phyloP scores from a whole-genome alignment of 1,140 invertebrate species.

The Drosophila sproati region DNA sequence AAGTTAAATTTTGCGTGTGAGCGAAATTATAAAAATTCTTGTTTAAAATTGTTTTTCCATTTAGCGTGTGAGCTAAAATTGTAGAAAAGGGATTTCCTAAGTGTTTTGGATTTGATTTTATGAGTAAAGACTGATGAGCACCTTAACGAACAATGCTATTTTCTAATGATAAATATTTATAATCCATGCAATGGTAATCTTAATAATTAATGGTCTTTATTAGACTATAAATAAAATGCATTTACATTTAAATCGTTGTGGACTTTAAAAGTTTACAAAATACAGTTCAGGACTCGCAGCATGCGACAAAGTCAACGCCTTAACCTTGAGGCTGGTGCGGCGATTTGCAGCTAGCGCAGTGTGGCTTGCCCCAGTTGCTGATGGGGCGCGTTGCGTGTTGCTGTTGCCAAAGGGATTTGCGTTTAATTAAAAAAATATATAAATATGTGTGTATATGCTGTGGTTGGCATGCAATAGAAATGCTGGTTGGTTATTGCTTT shows the following conservation, averaged over 20 bases:
- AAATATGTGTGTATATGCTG: constrained; percentile 51
- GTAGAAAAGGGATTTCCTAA: neutral
- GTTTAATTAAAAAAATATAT: constrained; percentile 81
- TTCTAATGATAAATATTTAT: neutral
- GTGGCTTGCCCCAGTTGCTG: constrained; percentile 44
- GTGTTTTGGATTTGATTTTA: neutral
- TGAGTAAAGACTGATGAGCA: neutral
- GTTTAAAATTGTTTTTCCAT: too few relatives aligned
- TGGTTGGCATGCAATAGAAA: constrained; percentile 75
- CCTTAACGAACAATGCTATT: neutral
- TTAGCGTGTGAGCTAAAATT: too few relatives aligned
- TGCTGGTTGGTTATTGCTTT: constrained; percentile 78
- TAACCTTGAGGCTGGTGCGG: constrained; percentile 70
- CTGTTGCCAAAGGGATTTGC: constrained; percentile 68
- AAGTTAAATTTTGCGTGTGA: too few relatives aligned
- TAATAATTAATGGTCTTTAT: neutral
- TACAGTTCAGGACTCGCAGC: neutral
- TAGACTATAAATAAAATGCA: neutral
- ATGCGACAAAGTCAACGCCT: constrained; percentile 41
- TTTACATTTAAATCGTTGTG: neutral
- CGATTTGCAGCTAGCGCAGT: constrained; percentile 40
- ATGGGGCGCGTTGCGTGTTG: constrained; percentile 66
- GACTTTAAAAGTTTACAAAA: constrained; percentile 11
- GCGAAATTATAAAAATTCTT: too few relatives aligned
- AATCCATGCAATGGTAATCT: neutral